A percentile compares a stretch with the other conserved stretches of the same genome.
Evolutionary conservation across 92 coral and sea anemone species (phyloP).

Genomic region (Pocillopora grandis): DNA sequence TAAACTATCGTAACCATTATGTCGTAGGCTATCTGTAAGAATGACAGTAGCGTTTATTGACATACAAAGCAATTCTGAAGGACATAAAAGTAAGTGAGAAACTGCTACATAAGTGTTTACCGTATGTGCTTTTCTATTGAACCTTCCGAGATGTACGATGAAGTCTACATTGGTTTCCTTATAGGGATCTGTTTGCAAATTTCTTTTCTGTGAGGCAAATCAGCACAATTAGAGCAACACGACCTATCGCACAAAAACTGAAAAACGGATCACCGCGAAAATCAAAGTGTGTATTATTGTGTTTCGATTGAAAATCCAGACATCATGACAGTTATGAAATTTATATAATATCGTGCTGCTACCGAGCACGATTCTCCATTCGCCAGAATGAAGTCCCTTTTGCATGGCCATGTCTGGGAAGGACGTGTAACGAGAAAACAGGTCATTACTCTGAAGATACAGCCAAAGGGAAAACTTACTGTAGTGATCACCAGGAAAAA

Average conservation of each 20-base stretch:
- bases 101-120: neutral
- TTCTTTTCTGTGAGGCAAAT: neutral
- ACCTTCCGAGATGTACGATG: neutral
- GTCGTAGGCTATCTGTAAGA: too few species aligned
- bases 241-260: neutral
- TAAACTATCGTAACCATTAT: too few species aligned
- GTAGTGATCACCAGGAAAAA: neutral
- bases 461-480: neutral
- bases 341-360: neutral
- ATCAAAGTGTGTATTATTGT: too few species aligned
- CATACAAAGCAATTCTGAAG: neutral
- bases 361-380: neutral
- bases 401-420: neutral
- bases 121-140: neutral
- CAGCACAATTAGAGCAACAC: neutral
- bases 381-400: conserved; percentile 7
- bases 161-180: conserved; percentile 23
- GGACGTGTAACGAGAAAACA: neutral
- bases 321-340: neutral
- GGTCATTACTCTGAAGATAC: neutral
- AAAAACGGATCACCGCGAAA: too few species aligned
- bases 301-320: neutral
- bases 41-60: too few species aligned
- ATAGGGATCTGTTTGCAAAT: conserved; percentile 21
- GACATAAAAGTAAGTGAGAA: neutral